Percentiles rank a stretch among this genome's conserved stretches.
Conservation (phyloP, 2,888 invertebrate species). For the Protonemura montana region DNA sequence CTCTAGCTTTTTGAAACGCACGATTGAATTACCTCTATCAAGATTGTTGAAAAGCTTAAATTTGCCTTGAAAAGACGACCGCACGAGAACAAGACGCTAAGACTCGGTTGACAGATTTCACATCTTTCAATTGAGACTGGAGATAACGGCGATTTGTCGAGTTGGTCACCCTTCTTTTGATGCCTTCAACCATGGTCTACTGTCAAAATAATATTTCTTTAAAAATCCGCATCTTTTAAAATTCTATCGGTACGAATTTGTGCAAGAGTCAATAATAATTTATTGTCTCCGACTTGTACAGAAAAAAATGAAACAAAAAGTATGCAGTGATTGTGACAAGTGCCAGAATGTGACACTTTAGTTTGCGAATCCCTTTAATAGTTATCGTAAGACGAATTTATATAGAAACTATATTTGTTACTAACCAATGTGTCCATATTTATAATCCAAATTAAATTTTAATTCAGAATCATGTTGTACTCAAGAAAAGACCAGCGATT, state of each 20-base stretch:
- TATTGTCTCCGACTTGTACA: too few relatives aligned
- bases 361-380: not conserved
- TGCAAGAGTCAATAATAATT: too few relatives aligned
- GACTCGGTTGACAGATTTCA: not conserved
- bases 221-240: too few relatives aligned
- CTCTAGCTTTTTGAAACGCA: not conserved
- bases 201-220: too few relatives aligned
- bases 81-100: not conserved
- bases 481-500: not conserved
- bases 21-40: not conserved
- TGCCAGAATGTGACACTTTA: not conserved
- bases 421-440: not conserved
- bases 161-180: not conserved
- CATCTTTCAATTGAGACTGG: not conserved
- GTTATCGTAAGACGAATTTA: not conserved
- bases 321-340: conserved; percentile 7
- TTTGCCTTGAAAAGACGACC: not conserved
- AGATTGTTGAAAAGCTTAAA: not conserved
- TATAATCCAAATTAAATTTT: not conserved
- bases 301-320: not conserved
- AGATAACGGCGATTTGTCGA: not conserved
- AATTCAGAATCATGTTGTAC: too few relatives aligned
- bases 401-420: not conserved
- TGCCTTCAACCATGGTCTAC: too few relatives aligned
- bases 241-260: too few relatives aligned